These are phyloP conservation scores for Ptychobarbus kaznakovi DNA, from an alignment of 2,797 vertebrate species.

Conservation along the genomic window DNA sequence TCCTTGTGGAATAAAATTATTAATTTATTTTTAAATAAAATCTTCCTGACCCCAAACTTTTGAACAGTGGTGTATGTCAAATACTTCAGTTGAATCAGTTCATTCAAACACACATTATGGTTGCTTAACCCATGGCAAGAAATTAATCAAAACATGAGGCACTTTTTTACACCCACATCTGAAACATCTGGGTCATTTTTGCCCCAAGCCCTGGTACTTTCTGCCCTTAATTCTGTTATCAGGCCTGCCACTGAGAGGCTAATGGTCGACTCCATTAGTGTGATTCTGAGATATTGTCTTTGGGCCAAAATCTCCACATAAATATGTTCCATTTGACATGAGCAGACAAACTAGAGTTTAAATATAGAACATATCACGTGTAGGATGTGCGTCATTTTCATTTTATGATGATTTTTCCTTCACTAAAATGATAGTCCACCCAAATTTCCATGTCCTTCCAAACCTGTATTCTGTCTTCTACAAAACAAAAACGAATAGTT, in stretches of 20 bases:
- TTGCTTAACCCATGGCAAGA: not conserved
- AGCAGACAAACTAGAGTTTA: constrained; percentile 9
- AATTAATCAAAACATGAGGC: not conserved
- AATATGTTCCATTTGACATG: constrained; percentile 28
- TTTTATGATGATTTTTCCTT: constrained; percentile 5
- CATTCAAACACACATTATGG: not conserved
- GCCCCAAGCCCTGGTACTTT: not conserved
- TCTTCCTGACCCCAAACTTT: not conserved
- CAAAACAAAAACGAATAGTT: not conserved
- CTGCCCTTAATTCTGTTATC: constrained; percentile 30
- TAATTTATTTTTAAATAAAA: not conserved
- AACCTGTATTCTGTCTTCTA: not conserved
- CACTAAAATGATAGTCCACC: not conserved
- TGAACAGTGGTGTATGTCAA: not conserved
- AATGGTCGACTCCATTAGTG: constrained; percentile 61
- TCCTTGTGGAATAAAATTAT: not conserved
- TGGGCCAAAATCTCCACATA: constrained; percentile 27
- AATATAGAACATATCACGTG: constrained; percentile 52
- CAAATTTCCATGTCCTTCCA: not conserved
- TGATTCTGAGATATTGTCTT: constrained; percentile 18
- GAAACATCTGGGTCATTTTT: not conserved
- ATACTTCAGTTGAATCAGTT: not conserved
- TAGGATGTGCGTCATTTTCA: not conserved
- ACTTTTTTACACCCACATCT: not conserved
- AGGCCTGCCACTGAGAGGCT: constrained; percentile 51